Evolutionary conservation across 92 coral and sea anemone genomes (phyloP), one percentile per base, ranked within the genome.

Genomic region (Blastomussa wellsi): DNA sequence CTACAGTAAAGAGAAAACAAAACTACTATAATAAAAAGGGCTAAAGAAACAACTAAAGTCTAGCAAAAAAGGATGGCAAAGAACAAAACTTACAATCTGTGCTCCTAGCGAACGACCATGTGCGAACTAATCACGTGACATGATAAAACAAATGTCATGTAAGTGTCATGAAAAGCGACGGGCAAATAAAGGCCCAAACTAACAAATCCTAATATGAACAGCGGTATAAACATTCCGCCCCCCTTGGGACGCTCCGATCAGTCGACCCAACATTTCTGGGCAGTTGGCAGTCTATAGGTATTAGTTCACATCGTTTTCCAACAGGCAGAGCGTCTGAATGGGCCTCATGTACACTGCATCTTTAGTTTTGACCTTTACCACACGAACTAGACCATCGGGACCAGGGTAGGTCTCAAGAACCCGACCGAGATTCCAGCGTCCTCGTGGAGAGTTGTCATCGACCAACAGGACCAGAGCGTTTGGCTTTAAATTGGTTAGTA

Each of bases 291-390:
- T 75, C 51, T 36, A 67, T 12, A 24, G 49, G 12, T 26, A 22
- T 7, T 35, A 76, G 19, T 44, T 69, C 60, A 89, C 16, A 59
- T 89, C 77, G 38, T 80, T 79, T 47, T 90, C 92, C 77, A 90
- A 73, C 39, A 90, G 81, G 69, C 90, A 90, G 38, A 87, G 90
- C 29, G 87, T 90, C 93, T 90, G 86, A 42, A 87, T 90, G 6
- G 91, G 91, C 35, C 84, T 88, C 37, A 87, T 71, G 76, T 79
- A 79, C 59, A 75, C 84, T 29, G 75, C 69, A 20, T 74, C 64
- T 33, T 80, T 90, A 13, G 92, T 86, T 71, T 90, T 89, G 42
- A 89, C 92, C 73, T 80, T 85, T 24, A 48, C 90, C 9, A 87
- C 81, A 2, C 90, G 77, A 12, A 86, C 84, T 17, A 89, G 35